Base-by-base conservation (phyloP, 2,888 invertebrate species). In the Theretra japonica region DNA sequence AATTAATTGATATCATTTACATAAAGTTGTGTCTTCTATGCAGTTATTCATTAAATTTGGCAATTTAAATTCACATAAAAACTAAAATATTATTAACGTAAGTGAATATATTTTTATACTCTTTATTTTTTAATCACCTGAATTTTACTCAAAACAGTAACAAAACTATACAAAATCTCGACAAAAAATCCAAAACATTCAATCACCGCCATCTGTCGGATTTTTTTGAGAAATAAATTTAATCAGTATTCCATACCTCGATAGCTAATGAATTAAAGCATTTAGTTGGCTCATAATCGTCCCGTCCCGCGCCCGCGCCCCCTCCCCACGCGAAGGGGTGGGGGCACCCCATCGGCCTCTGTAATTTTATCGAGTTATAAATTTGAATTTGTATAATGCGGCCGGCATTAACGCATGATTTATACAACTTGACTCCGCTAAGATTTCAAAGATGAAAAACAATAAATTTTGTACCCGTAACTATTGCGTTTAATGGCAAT, bases 301-400 rank as follows among this genome's bases (percentile, higher is more conserved):
- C 83, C 80, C 82, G 80, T 73, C 83, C 60, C 59, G 68, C 41
- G 68, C 57, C 28, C 69, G 23, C 58, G 28, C 50, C 73, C 73
- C 75, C 77, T 74, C 72, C 74, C 77, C 80, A 80, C 80, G 73
- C 80, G 79, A 75, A 78, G 75, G 76, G 75, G 75, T 77, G 83
- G 82, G 85, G 81, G 75, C 87, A 85, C 89, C 88, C 88, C 87
- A 83, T 86, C 87, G 90, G 87, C 88, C 92, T 89, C 88, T 88
- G 93, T 94, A 94, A 94, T 94, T 94, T 94, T 94, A 94, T 94
- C 94, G 94, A 92, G 94, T 92, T 94, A 95, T 95, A 95, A 95
- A 95, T 95, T 94, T 94, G 93, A 94, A 94, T 94, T 94, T 94
- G 94, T 94, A 94, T 94, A 94, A 94, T 94, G 92, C 93, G 79